phyloP scores from a whole-genome alignment of 1,140 invertebrate genomes.

The Triops cancriformis region DNA sequence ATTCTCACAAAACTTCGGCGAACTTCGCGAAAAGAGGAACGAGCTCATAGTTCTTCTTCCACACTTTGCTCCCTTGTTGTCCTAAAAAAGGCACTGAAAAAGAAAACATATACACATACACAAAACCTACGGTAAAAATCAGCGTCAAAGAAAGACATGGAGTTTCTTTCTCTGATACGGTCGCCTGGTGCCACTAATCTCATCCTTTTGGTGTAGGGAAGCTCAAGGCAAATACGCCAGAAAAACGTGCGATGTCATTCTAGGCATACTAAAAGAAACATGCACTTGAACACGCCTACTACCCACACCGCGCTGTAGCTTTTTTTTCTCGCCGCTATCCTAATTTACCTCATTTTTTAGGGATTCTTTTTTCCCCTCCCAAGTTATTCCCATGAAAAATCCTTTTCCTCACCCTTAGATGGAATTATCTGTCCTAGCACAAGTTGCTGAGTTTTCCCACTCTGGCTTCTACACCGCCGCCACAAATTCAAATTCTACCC shows the following conservation, averaged over 20 bases:
- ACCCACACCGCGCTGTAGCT: not conserved
- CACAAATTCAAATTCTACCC: not conserved
- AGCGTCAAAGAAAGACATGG: not conserved
- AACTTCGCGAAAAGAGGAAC: not conserved
- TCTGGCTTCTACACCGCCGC: not conserved
- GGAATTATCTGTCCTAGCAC: not conserved
- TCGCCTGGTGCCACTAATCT: conserved; percentile 12
- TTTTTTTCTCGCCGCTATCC: not conserved
- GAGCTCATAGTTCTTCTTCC: not conserved
- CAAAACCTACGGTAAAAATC: not conserved
- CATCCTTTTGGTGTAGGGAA: not conserved
- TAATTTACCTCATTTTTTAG: not conserved
- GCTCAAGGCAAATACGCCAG: conserved; percentile 8
- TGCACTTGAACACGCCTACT: conserved; percentile 7
- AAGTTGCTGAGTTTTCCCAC: not conserved
- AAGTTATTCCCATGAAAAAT: not conserved
- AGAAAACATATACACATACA: not conserved
- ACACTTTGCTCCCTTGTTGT: no score
- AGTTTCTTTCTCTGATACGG: not conserved
- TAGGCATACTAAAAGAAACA: conserved; percentile 5
- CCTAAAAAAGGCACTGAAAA: not conserved
- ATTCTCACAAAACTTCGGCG: not conserved
- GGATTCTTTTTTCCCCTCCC: not conserved
- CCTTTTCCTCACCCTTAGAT: not conserved
- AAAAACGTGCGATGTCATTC: conserved; percentile 2